Evolutionary conservation across 2,113 vertebrate species (phyloP).

Genomic region (Ursus arctos): DNA sequence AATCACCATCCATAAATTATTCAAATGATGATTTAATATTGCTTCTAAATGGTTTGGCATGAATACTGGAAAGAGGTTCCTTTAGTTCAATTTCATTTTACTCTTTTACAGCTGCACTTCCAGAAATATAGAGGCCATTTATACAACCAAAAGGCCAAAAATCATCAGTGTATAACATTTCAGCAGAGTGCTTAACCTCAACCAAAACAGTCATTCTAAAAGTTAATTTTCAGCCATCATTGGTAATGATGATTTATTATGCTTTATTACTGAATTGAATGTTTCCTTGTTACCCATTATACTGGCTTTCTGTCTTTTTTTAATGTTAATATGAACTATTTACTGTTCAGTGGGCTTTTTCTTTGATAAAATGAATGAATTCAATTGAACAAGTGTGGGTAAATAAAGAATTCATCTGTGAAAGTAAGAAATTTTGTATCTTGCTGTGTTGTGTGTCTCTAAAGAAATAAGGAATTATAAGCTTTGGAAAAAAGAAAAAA

Average conservation of each 20-base stretch:
- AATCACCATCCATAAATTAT: not conserved
- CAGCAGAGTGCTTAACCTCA: not conserved
- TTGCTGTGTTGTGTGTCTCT: not conserved
- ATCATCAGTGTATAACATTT: not conserved
- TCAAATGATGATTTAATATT: conserved; percentile 36
- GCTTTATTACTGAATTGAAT: conserved; percentile 32
- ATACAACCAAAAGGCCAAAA: conserved; percentile 18
- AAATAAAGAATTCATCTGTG: not conserved
- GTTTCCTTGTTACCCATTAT: not conserved
- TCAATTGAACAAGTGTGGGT: not conserved
- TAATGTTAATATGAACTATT: not conserved
- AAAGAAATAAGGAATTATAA: not conserved
- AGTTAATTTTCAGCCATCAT: not conserved
- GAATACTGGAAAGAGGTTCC: not conserved
- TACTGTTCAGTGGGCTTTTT: not conserved
- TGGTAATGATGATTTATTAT: conserved; percentile 5
- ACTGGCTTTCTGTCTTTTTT: not conserved
- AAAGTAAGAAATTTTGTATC: not conserved
- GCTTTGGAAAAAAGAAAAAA: not conserved
- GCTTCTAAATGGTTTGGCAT: not conserved
- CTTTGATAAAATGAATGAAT: not conserved
- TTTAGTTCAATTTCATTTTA: conserved; percentile 37
- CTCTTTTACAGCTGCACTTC: not conserved
- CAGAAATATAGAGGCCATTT: not conserved
- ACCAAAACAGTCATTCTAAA: not conserved